A percentile compares a stretch with the other conserved stretches of the same genome.
These are phyloP conservation scores for Musca vetustissima DNA, from an alignment of 1,140 invertebrate genomes.

Conservation along the genomic window DNA sequence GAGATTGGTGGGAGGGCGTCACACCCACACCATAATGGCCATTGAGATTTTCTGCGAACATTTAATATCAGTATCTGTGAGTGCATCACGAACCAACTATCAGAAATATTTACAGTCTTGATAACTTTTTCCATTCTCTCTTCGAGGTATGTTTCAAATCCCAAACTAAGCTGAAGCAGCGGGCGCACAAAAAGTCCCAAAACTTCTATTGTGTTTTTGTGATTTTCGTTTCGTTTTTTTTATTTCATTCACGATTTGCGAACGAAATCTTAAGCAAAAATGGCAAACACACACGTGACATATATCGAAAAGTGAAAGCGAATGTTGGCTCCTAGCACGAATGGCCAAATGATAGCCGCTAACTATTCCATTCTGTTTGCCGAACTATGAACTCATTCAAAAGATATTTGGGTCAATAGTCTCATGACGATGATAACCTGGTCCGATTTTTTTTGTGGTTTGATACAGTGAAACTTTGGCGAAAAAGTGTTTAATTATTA, in stretches of 20 bases:
- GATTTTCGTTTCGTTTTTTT: background rate
- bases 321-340: background rate
- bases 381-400: conserved; percentile 8
- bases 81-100: conserved; percentile 1
- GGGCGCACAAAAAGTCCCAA: background rate
- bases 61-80: conserved; percentile 11
- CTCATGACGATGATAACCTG: too few relatives aligned
- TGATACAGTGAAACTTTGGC: too few relatives aligned
- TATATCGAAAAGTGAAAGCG: background rate
- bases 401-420: conserved; percentile 17
- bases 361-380: background rate
- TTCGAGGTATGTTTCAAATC: background rate
- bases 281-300: background rate
- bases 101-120: background rate
- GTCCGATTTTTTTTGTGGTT: too few relatives aligned
- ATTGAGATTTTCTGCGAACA: conserved; percentile 10
- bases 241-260: too few relatives aligned
- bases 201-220: conserved; percentile 1
- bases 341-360: background rate
- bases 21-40: background rate
- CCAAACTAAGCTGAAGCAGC: background rate
- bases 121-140: too few relatives aligned
- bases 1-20: too few relatives aligned
- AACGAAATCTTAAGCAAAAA: too few relatives aligned
- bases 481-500: too few relatives aligned